These are phyloP conservation scores for Cyanoliseus patagonus DNA, from an alignment of 2,113 vertebrate genomes.

Conservation along the genomic window DNA sequence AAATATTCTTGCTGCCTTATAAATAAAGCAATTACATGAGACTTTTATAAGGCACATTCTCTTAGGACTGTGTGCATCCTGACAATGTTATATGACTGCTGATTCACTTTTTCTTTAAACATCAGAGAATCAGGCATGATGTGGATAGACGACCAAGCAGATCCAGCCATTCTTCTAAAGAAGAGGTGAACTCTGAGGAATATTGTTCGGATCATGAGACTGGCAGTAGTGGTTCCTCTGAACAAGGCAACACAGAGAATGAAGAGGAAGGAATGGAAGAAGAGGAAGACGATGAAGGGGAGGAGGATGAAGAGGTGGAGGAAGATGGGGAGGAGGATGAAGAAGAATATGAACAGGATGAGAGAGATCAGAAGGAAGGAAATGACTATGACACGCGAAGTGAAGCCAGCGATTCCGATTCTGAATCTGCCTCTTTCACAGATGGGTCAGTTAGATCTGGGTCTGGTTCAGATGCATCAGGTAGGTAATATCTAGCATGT, in stretches of 20 bases:
- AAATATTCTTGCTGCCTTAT: slow-evolving; percentile 71
- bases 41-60: slow-evolving; percentile 18
- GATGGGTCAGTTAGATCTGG: slow-evolving; percentile 90
- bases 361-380: slow-evolving; percentile 83
- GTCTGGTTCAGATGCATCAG: slow-evolving; percentile 91
- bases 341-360: slow-evolving; percentile 89
- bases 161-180: slow-evolving; percentile 88
- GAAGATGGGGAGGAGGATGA: slow-evolving; percentile 78
- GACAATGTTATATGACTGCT: slow-evolving; percentile 67
- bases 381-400: slow-evolving; percentile 95
- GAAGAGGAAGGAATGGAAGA: slow-evolving; percentile 83
- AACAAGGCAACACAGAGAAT: slow-evolving; percentile 84
- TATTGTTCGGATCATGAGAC: slow-evolving; percentile 88
- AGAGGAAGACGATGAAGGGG: slow-evolving; percentile 81
- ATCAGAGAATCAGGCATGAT: slow-evolving; percentile 84
- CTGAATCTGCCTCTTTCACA: slow-evolving; percentile 92
- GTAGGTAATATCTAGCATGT: slow-evolving; percentile 62
- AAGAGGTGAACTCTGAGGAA: slow-evolving; percentile 87
- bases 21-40: slow-evolving; percentile 62
- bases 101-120: slow-evolving; percentile 80
- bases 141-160: slow-evolving; percentile 81
- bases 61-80: slow-evolving; percentile 65
- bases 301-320: slow-evolving; percentile 82
- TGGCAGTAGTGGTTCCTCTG: slow-evolving; percentile 89
- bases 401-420: slow-evolving; percentile 95